phyloP scores from a whole-genome alignment of 2,113 vertebrate genomes.

The rabbit (Oryctolagus cuniculus) region DNA sequence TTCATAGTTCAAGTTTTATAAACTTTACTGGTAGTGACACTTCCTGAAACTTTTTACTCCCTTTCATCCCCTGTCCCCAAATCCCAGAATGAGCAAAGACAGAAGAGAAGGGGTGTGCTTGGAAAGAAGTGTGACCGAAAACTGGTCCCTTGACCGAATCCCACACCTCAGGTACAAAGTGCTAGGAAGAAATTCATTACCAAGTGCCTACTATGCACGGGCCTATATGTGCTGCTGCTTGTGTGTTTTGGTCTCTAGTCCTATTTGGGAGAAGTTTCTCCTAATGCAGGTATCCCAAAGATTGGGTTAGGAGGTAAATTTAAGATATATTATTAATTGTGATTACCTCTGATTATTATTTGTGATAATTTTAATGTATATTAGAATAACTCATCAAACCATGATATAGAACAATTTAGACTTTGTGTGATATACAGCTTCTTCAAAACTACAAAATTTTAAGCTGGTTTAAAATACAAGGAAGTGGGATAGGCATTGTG shows the following conservation, averaged over 20 bases:
- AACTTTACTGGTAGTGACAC: neutral
- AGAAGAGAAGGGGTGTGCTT: neutral
- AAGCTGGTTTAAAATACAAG: slow-evolving; percentile 28
- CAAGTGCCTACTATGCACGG: neutral
- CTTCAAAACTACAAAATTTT: slow-evolving; percentile 30
- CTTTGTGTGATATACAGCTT: neutral
- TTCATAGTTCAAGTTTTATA: neutral
- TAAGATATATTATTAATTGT: slow-evolving; percentile 15
- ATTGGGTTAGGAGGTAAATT: neutral
- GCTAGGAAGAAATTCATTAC: neutral
- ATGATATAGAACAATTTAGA: slow-evolving; percentile 2
- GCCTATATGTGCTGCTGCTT: neutral
- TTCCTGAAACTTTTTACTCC: slow-evolving; percentile 37
- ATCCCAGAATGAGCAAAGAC: slow-evolving; percentile 39
- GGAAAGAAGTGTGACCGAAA: neutral
- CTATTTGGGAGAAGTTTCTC: neutral
- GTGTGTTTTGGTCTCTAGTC: neutral
- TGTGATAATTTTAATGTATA: slow-evolving; percentile 17
- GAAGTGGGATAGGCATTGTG: neutral
- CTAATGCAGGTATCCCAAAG: slow-evolving; percentile 6
- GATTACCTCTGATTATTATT: neutral
- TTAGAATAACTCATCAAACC: neutral
- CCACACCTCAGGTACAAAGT: neutral
- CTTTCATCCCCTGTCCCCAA: neutral
- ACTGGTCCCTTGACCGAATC: slow-evolving; percentile 24